Conservation (phyloP, 53 echinoderm and acorn worm genomes). For the Luidia sarsii region DNA sequence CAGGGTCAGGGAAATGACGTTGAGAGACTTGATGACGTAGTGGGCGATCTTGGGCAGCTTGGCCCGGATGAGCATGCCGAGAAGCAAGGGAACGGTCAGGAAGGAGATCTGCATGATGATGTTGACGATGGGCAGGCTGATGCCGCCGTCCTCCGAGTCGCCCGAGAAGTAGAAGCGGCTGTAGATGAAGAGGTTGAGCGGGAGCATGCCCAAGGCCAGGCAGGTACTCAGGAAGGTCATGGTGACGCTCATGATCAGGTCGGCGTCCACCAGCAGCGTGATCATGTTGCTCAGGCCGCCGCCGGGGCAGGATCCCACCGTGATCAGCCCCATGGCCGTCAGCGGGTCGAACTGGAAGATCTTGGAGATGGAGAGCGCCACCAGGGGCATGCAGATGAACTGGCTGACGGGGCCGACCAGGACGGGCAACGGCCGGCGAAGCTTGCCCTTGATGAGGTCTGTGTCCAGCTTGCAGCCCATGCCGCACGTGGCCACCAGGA, state of each 20-base stretch:
- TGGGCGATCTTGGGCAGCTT: conserved; percentile 81
- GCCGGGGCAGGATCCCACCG: conserved; percentile 90
- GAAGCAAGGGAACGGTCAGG: conserved; percentile 73
- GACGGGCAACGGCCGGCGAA: conserved; percentile 76
- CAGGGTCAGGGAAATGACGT: conserved; percentile 71
- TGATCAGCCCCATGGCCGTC: conserved; percentile 84
- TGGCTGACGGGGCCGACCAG: conserved; percentile 88
- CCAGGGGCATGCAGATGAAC: conserved; percentile 86
- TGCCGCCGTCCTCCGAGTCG: conserved; percentile 36
- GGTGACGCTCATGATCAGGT: conserved; percentile 89
- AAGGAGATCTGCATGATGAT: conserved; percentile 87
- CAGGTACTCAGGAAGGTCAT: conserved; percentile 87
- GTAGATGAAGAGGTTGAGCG: conserved; percentile 91
- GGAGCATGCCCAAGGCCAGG: conserved; percentile 83
- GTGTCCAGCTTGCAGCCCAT: conserved; percentile 91
- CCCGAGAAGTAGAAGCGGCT: conserved; percentile 61
- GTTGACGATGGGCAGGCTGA: conserved; percentile 75
- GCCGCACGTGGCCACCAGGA: conserved; percentile 76
- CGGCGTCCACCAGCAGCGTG: conserved; percentile 85
- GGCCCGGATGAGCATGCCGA: conserved; percentile 82
- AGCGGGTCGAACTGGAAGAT: conserved; percentile 72
- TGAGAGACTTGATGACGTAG: conserved; percentile 77
- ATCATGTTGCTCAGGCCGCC: conserved; percentile 98
- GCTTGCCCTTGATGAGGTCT: conserved; percentile 72
- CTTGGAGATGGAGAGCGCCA: conserved; percentile 80